These are phyloP conservation scores for Leptosomus discolor DNA, from an alignment of 2,113 vertebrate genomes.

Conservation along the genomic window DNA sequence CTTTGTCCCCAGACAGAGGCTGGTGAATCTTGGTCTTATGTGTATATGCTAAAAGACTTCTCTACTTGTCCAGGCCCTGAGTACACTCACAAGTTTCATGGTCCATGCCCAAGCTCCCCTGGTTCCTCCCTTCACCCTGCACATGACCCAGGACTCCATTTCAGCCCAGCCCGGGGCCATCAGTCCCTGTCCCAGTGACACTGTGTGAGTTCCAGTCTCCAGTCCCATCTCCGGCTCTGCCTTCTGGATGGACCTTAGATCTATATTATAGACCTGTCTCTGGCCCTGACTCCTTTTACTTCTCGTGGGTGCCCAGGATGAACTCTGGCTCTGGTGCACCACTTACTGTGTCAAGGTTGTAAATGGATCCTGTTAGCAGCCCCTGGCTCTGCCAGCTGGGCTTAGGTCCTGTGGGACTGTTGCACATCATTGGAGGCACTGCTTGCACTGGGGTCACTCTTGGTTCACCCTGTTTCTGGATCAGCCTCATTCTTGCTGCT, in stretches of 20 bases:
- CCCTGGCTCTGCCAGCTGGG: background rate
- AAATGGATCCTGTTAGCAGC: background rate
- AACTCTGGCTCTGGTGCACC: background rate
- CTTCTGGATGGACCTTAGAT: background rate
- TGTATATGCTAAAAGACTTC: background rate
- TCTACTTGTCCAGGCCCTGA: background rate
- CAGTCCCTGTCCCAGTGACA: rapidly evolving
- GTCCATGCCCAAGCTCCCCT: background rate
- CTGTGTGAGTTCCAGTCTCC: rapidly evolving
- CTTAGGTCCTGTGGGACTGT: background rate
- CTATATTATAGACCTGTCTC: background rate
- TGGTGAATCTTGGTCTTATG: background rate
- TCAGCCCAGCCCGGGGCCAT: background rate
- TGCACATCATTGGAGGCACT: background rate
- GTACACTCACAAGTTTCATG: rapidly evolving
- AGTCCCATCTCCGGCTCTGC: background rate
- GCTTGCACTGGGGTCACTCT: background rate
- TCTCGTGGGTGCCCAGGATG: background rate
- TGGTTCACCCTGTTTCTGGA: background rate
- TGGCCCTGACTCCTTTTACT: background rate
- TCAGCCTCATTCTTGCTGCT: background rate
- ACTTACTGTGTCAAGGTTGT: background rate
- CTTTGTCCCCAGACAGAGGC: background rate
- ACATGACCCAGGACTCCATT: background rate
- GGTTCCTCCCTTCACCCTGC: rapidly evolving